Evolutionary conservation across 2,888 invertebrate genomes (phyloP).

Genomic region (Agapostemon virescens): DNA sequence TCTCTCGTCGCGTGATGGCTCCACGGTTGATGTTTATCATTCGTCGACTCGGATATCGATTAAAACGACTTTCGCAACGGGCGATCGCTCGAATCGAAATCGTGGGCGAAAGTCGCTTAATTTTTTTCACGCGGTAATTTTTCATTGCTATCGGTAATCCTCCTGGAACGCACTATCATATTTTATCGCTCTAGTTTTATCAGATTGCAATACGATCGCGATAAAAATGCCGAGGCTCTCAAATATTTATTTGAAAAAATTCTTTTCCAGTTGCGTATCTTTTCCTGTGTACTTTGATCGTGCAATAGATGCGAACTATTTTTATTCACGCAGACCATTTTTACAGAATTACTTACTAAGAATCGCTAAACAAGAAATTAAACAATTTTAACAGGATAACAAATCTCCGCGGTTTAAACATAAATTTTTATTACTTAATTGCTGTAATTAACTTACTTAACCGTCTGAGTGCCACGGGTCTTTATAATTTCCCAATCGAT

Average conservation of each 20-base stretch:
- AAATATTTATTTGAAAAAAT: neutral
- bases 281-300: neutral
- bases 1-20: constrained; percentile 8
- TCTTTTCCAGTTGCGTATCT: neutral
- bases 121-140: neutral
- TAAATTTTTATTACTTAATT: no score
- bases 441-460: neutral
- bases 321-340: neutral
- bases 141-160: no score
- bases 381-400: neutral
- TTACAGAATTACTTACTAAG: neutral
- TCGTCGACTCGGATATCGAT: constrained; percentile 17
- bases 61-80: neutral
- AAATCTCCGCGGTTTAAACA: no score
- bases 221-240: neutral
- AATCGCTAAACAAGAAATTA: no score
- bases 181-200: neutral
- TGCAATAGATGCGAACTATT: neutral
- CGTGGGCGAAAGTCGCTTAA: neutral
- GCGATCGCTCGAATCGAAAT: constrained; percentile 15
- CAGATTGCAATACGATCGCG: neutral
- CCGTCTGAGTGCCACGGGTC: no score
- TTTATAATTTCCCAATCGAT: no score
- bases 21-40: constrained; percentile 13
- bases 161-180: neutral